Evolutionary conservation across 2,113 vertebrate species (phyloP).

Genomic region (Rhea americana): DNA sequence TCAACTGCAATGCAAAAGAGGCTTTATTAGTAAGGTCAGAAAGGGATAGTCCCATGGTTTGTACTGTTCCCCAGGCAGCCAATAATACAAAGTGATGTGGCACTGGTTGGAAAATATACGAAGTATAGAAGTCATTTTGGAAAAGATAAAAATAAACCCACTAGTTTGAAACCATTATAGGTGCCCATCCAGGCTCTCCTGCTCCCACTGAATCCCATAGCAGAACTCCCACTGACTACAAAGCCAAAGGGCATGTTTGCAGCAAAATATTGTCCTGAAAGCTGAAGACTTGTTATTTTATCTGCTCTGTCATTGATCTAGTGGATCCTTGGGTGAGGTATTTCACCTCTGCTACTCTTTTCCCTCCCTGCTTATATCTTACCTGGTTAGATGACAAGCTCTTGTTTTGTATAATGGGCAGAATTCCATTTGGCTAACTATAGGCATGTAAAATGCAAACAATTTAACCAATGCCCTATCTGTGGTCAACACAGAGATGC

Average conservation of each 20-base stretch:
- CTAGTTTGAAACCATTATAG: neutral
- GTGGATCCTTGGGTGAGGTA: neutral
- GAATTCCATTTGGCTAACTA: neutral
- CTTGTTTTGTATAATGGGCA: neutral
- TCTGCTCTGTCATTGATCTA: neutral
- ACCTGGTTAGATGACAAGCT: neutral
- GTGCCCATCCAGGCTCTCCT: neutral
- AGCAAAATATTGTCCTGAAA: neutral
- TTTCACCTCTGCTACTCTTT: neutral
- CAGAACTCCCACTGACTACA: neutral
- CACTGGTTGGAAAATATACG: neutral
- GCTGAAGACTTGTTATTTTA: neutral
- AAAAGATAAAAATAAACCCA: neutral
- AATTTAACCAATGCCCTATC: neutral
- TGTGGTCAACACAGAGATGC: neutral
- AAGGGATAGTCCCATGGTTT: neutral
- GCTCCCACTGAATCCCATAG: neutral
- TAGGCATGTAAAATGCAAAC: neutral
- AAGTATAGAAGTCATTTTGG: neutral
- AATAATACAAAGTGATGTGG: neutral
- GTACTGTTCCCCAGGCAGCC: neutral
- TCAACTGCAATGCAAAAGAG: slow-evolving; percentile 82
- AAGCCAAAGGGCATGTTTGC: neutral
- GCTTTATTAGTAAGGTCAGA: neutral
- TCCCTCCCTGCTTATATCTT: neutral